Conservation (phyloP, 2,888 invertebrate species). For the Pandemis cinnamomeana region DNA sequence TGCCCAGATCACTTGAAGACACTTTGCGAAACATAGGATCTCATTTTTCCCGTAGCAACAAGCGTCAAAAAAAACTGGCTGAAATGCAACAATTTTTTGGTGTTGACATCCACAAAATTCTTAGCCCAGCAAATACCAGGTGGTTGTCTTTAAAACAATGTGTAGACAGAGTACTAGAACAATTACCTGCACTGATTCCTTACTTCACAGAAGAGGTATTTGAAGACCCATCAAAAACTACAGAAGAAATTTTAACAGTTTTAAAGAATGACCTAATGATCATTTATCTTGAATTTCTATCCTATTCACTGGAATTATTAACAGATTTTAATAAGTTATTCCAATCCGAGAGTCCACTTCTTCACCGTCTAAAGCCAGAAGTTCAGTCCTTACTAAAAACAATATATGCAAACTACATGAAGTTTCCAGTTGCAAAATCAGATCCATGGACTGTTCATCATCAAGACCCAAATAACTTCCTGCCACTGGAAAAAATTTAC, state of each 20-base stretch:
- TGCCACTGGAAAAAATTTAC: constrained; percentile 13
- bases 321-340: constrained; percentile 14
- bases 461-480: not conserved
- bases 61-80: constrained; percentile 6
- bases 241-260: constrained; percentile 11
- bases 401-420: constrained; percentile 19
- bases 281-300: constrained; percentile 18
- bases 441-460: constrained; percentile 18
- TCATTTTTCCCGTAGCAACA: constrained; percentile 12
- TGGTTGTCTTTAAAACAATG: constrained; percentile 31
- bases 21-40: constrained; percentile 15
- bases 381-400: constrained; percentile 6
- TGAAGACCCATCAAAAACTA: constrained; percentile 18
- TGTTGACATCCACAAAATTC: constrained; percentile 12
- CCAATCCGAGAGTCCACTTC: constrained; percentile 12
- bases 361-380: constrained; percentile 18
- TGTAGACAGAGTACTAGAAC: constrained; percentile 16
- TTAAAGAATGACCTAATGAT: constrained; percentile 10
- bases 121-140: constrained; percentile 21
- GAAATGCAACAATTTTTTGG: constrained; percentile 9
- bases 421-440: constrained; percentile 1
- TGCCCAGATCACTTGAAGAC: constrained; percentile 15
- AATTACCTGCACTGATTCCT: not conserved
- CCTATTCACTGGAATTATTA: constrained; percentile 13
- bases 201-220: constrained; percentile 4